Base-by-base conservation (phyloP, 2,797 vertebrate species). In the Chaenodraco wilsoni region DNA sequence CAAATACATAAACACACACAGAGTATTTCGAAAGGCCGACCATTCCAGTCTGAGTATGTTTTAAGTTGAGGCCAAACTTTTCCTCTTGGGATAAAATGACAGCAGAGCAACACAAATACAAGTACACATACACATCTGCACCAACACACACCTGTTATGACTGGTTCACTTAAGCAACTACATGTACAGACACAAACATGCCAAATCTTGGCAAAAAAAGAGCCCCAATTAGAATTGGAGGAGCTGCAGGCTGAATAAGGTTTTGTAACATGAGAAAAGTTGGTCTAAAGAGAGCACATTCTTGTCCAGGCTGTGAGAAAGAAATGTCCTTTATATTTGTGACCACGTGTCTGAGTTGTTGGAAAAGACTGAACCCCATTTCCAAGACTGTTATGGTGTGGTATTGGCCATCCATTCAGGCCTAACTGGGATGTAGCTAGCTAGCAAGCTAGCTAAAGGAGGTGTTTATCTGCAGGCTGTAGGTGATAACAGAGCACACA, bases 381-480 rank as follows among this genome's bases (percentile, higher is more conserved):
- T 81, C 27, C 48, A 66, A 56, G 46, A 14, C 41, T 9, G 51
- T 23, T 43, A 49, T 54, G 27, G 62, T 17, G 60, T 56, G 9
- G 51, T 54, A 57, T 2, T 31, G 78, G 52, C 66, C 40, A 23
- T 74, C 73, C 74, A 76, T 58, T 81, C 69, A 75, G 64, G 78
- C 74, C 82, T 60, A 48, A 44, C 72, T 67, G 66, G 73, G 72
- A 55, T 50, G 58, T 7, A 62, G 79, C 78, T 79, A 83, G 78
- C 84, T 88, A 81, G 80, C 79, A 61, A 63, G 79, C 82, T 72
- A 87, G 72, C 80, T 78, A 72, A 79, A 84, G 70, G 86, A 92
- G 89, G 92, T 92, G 93, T 94, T 93, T 93, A 93, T 94, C 90
- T 89, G 82, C 84, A 85, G 87, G 87, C 88, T 90, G 88, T 89